phyloP scores from a whole-genome alignment of 2,888 invertebrate species.

The Gymnosoma rotundatum region DNA sequence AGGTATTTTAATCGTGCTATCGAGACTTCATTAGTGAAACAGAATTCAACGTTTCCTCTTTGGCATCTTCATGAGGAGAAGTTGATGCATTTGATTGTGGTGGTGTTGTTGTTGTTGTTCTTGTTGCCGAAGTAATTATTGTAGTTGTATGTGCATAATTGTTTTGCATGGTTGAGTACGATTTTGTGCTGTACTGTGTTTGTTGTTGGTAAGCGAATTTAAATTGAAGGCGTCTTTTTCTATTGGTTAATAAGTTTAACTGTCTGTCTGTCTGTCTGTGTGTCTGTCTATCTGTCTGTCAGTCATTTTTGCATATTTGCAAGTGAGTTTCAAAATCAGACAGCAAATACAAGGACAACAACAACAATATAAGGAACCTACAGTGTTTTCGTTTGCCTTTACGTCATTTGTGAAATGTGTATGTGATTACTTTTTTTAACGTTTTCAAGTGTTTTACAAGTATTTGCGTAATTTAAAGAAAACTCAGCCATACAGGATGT shows the following conservation, averaged over 20 bases:
- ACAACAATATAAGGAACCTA: constrained; percentile 25
- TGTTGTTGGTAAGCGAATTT: constrained; percentile 71
- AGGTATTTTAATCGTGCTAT: constrained; percentile 70
- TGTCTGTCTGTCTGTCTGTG: constrained; percentile 14
- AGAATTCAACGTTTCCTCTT: constrained; percentile 67
- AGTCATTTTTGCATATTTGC: constrained; percentile 20
- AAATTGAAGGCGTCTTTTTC: constrained; percentile 73
- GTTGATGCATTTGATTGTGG: constrained; percentile 26
- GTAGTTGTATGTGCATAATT: constrained; percentile 36
- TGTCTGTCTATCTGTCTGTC: neutral
- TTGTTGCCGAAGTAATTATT: constrained; percentile 39
- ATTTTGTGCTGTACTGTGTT: constrained; percentile 20
- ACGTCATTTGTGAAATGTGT: constrained; percentile 6
- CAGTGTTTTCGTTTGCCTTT: constrained; percentile 58
- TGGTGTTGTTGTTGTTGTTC: constrained; percentile 9
- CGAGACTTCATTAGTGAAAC: constrained; percentile 72
- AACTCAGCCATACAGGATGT: constrained; percentile 45
- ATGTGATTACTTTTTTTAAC: constrained; percentile 52
- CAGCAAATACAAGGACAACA: constrained; percentile 15
- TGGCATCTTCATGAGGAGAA: constrained; percentile 56
- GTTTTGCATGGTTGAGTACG: constrained; percentile 51
- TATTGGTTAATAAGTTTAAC: constrained; percentile 57
- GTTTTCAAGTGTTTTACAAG: constrained; percentile 67
- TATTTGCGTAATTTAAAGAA: constrained; percentile 55
- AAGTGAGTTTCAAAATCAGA: constrained; percentile 7